A percentile compares a stretch with the other conserved stretches of the same genome.
phyloP scores from a whole-genome alignment of 2,888 invertebrate genomes.

The Orthosia gracilis region DNA sequence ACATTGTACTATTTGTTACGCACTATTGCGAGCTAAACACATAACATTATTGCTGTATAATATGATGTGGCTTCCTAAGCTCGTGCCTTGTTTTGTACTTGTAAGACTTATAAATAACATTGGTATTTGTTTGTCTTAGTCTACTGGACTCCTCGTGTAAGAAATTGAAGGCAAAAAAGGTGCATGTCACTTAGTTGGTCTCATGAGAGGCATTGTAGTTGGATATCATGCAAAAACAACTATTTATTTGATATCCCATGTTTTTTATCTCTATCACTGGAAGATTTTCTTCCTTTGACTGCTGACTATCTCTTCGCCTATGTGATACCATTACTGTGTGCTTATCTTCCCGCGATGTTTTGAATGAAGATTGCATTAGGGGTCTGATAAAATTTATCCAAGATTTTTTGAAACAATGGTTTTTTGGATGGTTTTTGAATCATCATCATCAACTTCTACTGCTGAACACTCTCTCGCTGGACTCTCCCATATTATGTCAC shows the following conservation, averaged over 20 bases:
- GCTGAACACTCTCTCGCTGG: not conserved
- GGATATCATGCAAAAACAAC: no score
- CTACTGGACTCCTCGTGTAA: conserved; percentile 18
- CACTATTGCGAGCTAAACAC: conserved; percentile 51
- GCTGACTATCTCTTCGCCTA: no score
- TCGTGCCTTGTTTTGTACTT: conserved; percentile 48
- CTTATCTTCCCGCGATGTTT: no score
- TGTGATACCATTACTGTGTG: no score
- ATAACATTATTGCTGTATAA: conserved; percentile 46
- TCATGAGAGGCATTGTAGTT: not conserved
- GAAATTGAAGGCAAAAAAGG: not conserved
- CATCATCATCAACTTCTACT: not conserved
- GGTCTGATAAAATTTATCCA: not conserved
- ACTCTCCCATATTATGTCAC: not conserved
- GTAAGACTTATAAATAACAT: conserved; percentile 53
- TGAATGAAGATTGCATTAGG: no score
- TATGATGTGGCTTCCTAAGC: conserved; percentile 61
- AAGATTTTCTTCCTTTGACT: no score
- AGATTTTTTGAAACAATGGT: no score
- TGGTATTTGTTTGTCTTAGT: conserved; percentile 39
- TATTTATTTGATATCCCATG: no score
- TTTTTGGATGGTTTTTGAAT: not conserved
- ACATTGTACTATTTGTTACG: conserved; percentile 55
- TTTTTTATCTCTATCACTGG: no score
- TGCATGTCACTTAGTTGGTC: not conserved